Evolutionary conservation across 1,140 invertebrate species (phyloP).

Genomic region (Pseudomyrmex dendroicus): DNA sequence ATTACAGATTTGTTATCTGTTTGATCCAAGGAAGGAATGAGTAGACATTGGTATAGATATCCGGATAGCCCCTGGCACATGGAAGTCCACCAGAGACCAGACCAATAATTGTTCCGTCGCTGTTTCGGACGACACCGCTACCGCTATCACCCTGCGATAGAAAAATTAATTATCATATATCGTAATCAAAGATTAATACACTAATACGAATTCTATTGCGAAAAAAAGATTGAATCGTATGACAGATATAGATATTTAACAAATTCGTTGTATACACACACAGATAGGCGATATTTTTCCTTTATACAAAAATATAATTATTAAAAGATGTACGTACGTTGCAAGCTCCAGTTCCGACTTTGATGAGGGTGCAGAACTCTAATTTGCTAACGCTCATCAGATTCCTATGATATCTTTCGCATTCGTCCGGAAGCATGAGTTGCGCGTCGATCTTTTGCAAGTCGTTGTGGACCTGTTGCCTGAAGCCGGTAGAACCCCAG

Average conservation of each 20-base stretch:
- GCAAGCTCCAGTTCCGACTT: not conserved
- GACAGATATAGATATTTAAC: not conserved
- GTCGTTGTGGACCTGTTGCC: not conserved
- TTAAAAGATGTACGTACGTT: constrained; percentile 27
- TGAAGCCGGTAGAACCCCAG: constrained; percentile 11
- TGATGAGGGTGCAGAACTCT: constrained; percentile 31
- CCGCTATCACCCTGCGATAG: constrained; percentile 81
- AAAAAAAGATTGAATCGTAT: not conserved
- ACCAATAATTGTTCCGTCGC: constrained; percentile 79
- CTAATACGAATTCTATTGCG: not conserved
- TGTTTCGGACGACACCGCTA: constrained; percentile 80
- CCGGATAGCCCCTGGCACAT: constrained; percentile 86
- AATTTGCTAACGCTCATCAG: not conserved
- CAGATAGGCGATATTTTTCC: too few relatives aligned
- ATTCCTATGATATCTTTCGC: not conserved
- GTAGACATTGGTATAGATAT: constrained; percentile 84
- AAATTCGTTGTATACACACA: not conserved
- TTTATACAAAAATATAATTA: not conserved
- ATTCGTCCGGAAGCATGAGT: not conserved
- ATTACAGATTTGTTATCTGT: not conserved
- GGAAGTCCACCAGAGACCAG: constrained; percentile 88
- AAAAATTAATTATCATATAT: not conserved
- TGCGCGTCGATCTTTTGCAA: constrained; percentile 21
- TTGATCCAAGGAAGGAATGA: not conserved
- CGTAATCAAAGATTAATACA: not conserved